Evolutionary conservation across 2,113 vertebrate species (phyloP), one percentile per base, ranked within the genome.

Genomic region (Sturnira hondurensis): DNA sequence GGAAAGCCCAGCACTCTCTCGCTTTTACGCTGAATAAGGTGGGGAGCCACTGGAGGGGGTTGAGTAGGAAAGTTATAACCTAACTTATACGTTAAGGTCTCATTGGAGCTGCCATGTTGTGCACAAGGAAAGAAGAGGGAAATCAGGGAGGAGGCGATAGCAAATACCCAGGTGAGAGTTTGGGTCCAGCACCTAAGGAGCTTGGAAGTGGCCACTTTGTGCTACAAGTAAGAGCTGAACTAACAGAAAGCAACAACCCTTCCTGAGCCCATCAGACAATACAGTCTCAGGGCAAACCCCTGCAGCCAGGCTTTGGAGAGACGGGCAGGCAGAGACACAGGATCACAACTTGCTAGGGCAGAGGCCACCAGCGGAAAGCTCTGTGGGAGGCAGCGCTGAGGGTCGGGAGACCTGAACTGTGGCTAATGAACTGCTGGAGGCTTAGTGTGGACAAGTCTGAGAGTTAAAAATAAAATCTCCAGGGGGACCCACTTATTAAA

Each of bases 201-300:
- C 41, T 77, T 82, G 15, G 68, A 80, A 89, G 24, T 52, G 52
- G 17, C 31, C 43, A 20, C 47, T 87, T 26, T 26, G 24, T 90
- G 68, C 26, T 47, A 82, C 31, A 93, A 77, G 67, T 56, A 65
- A 81, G 81, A 91, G n/a, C 56, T 43, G 71, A 89, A 68, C 73
- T 61, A 71, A 67, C 22, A 52, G 94, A 92, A 89, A 71, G 47
- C 38, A 36, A 58, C 50, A 80, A 2, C 4, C 9, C 20, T 95
- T 68, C 82, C 56, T 58, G 47, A 71, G 71, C 84, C n/a, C 8
- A 17, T 84, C 9, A 65, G 71, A 76, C 67, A 93, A 77, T 43
- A 7, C 74, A 74, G 45, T 85, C 73, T 73, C 56, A 0, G 41
- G n/a, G 19, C 36, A 85, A 76, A 70, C 36, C 24, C 7, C 76